Percentiles rank a stretch among this genome's conserved stretches.
Conservation (phyloP, 1,140 invertebrate genomes). For the Rhizoglyphus robini region DNA sequence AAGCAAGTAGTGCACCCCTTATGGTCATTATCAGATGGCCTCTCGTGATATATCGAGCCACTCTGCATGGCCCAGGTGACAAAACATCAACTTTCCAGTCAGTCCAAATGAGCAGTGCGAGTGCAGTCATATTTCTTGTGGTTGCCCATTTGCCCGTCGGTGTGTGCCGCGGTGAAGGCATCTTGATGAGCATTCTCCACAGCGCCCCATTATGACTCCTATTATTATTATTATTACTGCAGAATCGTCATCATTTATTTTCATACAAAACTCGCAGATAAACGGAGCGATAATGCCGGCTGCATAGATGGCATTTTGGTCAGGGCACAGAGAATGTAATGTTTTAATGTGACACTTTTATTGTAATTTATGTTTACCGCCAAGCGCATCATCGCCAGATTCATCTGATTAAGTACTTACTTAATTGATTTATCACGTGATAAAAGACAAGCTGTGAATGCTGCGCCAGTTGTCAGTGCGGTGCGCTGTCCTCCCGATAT, state of each 20-base stretch:
- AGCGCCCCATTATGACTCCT: background rate
- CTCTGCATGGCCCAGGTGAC: background rate
- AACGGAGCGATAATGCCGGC: no score
- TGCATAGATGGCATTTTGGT: no score
- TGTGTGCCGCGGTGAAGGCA: no score
- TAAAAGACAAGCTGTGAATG: no score
- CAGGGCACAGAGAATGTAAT: background rate
- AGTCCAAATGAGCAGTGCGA: no score
- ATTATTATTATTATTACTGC: background rate
- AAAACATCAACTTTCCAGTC: background rate
- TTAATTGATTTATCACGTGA: no score
- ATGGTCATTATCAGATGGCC: background rate
- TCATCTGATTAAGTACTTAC: background rate
- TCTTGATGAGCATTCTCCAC: background rate
- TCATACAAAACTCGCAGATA: no score
- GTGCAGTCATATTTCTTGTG: no score
- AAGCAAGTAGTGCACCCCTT: background rate
- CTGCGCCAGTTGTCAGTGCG: no score
- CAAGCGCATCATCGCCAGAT: background rate
- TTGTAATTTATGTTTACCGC: slow-evolving; percentile 13
- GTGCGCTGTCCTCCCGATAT: no score
- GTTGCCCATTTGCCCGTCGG: no score
- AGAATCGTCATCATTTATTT: background rate
- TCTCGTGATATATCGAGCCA: background rate
- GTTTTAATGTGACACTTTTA: slow-evolving; percentile 17